Conservation (phyloP, 2,797 vertebrate genomes). For the Diceros bicornis region DNA sequence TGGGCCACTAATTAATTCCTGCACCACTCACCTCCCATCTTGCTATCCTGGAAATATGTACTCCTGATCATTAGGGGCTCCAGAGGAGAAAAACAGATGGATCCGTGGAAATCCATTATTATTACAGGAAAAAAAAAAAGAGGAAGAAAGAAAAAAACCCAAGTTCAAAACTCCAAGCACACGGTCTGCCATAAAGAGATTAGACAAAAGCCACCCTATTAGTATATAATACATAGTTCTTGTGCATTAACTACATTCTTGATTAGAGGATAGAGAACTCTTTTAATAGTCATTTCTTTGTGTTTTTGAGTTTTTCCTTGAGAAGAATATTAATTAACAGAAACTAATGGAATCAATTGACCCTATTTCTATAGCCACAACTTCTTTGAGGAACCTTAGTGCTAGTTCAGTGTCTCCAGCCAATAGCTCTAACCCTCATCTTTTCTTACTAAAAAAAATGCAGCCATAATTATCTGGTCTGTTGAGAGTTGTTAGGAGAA, state of each 20-base stretch:
- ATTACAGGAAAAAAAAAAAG: background rate
- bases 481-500: background rate
- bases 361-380: background rate
- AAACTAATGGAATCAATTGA: background rate
- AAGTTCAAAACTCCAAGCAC: background rate
- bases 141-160: background rate
- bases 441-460: background rate
- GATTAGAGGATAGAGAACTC: background rate
- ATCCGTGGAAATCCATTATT: background rate
- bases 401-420: background rate
- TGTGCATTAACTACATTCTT: background rate
- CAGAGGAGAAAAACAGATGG: slow-evolving; percentile 12
- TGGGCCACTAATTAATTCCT: background rate
- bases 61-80: background rate
- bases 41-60: background rate
- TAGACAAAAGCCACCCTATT: background rate
- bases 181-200: background rate
- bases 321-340: background rate
- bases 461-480: background rate
- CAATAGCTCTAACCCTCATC: background rate
- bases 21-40: background rate
- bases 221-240: background rate
- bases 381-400: background rate
- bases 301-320: background rate
- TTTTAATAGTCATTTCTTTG: background rate